Evolutionary conservation across 2,797 vertebrate species (phyloP).

Genomic region (Pangasius mekongensis): DNA sequence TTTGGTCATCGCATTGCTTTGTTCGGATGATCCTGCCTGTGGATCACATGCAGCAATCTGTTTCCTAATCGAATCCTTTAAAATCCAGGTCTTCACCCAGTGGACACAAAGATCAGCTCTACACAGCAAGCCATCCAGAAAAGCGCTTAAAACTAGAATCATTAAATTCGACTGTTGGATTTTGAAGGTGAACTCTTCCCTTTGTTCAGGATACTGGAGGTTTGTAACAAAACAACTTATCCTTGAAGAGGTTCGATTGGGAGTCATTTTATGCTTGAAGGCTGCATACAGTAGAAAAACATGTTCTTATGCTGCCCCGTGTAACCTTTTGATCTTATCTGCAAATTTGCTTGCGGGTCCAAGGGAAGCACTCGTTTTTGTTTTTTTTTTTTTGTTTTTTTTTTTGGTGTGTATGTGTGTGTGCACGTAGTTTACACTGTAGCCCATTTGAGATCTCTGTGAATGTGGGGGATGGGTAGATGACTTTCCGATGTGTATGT

Average conservation of each 20-base stretch:
- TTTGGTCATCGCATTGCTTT: not conserved
- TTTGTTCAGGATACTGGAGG: constrained; percentile 29
- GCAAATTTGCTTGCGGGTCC: constrained; percentile 46
- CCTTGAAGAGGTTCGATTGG: not conserved
- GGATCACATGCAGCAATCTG: not conserved
- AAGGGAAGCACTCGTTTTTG: constrained; percentile 6
- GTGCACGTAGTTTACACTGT: constrained; percentile 51
- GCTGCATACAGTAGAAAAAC: constrained; percentile 20
- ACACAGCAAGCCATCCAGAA: constrained; percentile 21
- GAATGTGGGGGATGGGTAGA: constrained; percentile 59
- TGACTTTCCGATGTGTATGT: constrained; percentile 40
- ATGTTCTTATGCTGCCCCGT: not conserved
- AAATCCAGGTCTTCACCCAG: not conserved
- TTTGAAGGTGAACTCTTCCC: constrained; percentile 23
- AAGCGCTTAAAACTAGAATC: constrained; percentile 40
- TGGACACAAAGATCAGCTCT: not conserved
- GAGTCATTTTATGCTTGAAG: not conserved
- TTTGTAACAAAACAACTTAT: not conserved
- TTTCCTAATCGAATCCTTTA: not conserved
- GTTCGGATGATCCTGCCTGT: not conserved
- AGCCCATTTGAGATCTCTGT: constrained; percentile 58
- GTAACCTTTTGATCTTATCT: constrained; percentile 48
- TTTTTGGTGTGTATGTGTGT: constrained; percentile 30
- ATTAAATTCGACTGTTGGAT: constrained; percentile 32
- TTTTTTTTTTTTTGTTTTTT: not conserved